A percentile compares a stretch with the other conserved stretches of the same genome.
These are phyloP conservation scores for Streblospio benedicti DNA, from an alignment of 1,140 invertebrate species.

Conservation along the genomic window DNA sequence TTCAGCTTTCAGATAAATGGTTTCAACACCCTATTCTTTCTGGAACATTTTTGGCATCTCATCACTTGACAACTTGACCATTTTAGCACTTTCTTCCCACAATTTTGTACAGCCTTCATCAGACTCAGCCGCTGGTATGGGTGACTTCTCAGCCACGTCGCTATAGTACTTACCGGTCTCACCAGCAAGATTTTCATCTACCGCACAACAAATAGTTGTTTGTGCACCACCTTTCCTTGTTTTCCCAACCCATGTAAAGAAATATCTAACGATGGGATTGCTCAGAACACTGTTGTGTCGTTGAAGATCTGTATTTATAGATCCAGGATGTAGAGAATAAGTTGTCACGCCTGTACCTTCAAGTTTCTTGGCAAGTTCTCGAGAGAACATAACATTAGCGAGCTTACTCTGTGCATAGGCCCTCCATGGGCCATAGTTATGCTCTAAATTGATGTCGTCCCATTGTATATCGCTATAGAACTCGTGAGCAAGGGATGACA, in stretches of 20 bases:
- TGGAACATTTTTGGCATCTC: too few relatives aligned
- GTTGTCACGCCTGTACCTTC: too few relatives aligned
- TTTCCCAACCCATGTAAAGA: background rate
- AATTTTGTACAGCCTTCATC: too few relatives aligned
- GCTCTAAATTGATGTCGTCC: conserved; percentile 41
- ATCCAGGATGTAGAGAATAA: too few relatives aligned
- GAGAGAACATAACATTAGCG: conserved; percentile 60
- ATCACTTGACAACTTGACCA: too few relatives aligned
- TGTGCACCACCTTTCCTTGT: conserved; percentile 32
- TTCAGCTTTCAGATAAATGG: too few relatives aligned
- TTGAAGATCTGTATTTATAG: background rate
- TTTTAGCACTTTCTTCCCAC: too few relatives aligned
- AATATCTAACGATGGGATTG: background rate
- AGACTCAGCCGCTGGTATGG: too few relatives aligned
- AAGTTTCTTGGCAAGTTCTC: conserved; percentile 48
- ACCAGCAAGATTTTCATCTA: conserved; percentile 59
- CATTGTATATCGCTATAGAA: conserved; percentile 38
- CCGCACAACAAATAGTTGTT: too few relatives aligned
- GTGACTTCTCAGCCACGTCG: too few relatives aligned
- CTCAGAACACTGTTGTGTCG: background rate
- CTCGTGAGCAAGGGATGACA: conserved; percentile 71
- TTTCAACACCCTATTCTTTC: too few relatives aligned
- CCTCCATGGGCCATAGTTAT: conserved; percentile 33
- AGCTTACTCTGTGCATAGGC: conserved; percentile 63
- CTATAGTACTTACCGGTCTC: conserved; percentile 49